phyloP scores from a whole-genome alignment of 2,113 vertebrate species.

The Eubucco bourcierii region DNA sequence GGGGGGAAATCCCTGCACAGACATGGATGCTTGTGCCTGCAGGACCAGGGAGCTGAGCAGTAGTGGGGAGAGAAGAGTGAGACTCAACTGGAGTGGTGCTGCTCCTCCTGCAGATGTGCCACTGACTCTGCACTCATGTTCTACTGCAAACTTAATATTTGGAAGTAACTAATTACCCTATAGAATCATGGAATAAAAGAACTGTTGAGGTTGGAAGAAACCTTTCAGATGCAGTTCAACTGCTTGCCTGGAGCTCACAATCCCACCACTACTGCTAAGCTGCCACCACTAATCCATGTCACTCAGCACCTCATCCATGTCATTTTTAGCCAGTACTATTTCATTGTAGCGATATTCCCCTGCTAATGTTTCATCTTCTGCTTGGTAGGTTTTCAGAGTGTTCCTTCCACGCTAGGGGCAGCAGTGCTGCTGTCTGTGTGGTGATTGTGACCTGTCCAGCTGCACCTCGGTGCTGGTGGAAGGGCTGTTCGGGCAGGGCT shows the following conservation, averaged over 20 bases:
- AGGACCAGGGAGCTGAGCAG: background rate
- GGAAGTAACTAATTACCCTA: background rate
- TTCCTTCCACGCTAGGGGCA: background rate
- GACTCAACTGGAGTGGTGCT: rapidly evolving
- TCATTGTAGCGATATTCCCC: too few species aligned
- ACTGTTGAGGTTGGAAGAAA: too few species aligned
- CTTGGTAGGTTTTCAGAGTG: background rate
- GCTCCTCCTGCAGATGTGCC: background rate
- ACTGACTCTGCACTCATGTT: rapidly evolving
- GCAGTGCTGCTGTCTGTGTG: background rate
- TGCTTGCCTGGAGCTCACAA: too few species aligned
- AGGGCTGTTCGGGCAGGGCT: too few species aligned
- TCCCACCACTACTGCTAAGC: too few species aligned
- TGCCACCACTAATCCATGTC: too few species aligned
- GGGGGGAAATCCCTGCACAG: background rate
- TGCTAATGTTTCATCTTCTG: background rate
- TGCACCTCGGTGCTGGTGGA: background rate
- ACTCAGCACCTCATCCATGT: too few species aligned
- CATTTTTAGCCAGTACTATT: too few species aligned
- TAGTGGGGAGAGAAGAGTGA: background rate
- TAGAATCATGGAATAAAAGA: too few species aligned
- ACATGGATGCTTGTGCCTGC: background rate
- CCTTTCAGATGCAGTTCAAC: too few species aligned
- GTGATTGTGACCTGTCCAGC: background rate
- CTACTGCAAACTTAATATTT: background rate